A percentile compares a stretch with the other conserved stretches of the same genome.
Conservation (phyloP, 1,140 invertebrate species). For the Monomorium pharaonis region DNA sequence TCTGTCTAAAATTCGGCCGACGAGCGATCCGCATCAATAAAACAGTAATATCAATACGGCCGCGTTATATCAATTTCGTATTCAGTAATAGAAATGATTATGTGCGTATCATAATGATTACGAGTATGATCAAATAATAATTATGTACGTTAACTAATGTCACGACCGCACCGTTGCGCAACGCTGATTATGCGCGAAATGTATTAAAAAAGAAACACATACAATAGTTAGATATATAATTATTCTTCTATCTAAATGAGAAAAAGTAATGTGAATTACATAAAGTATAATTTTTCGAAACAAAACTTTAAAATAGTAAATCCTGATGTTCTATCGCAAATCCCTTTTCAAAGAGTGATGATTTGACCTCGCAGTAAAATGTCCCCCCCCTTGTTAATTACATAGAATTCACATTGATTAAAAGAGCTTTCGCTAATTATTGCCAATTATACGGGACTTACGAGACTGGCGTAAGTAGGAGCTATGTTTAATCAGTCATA, state of each 20-base stretch:
- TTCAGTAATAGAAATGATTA: background rate
- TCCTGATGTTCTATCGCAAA: background rate
- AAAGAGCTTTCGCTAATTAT: background rate
- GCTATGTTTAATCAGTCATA: slow-evolving; percentile 22
- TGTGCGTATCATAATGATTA: slow-evolving; percentile 6
- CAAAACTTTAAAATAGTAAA: background rate
- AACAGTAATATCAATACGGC: slow-evolving; percentile 3
- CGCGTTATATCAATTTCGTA: background rate
- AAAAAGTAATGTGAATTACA: background rate
- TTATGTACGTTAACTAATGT: background rate
- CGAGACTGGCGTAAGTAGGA: background rate
- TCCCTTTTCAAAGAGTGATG: background rate
- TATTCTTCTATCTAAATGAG: background rate
- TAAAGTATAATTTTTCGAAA: background rate
- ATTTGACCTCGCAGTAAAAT: background rate
- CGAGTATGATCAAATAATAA: background rate
- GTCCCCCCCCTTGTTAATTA: background rate
- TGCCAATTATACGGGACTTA: slow-evolving; percentile 30
- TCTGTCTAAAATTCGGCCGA: slow-evolving; percentile 15
- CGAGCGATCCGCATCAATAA: slow-evolving; percentile 12
- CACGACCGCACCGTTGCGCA: background rate
- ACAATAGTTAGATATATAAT: background rate
- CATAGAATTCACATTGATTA: slow-evolving; percentile 4
- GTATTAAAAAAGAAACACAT: background rate
- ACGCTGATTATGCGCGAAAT: background rate